A percentile compares a stretch with the other conserved stretches of the same genome.
Evolutionary conservation across 1,140 invertebrate species (phyloP).

Genomic region (Drosophila novamexicana): DNA sequence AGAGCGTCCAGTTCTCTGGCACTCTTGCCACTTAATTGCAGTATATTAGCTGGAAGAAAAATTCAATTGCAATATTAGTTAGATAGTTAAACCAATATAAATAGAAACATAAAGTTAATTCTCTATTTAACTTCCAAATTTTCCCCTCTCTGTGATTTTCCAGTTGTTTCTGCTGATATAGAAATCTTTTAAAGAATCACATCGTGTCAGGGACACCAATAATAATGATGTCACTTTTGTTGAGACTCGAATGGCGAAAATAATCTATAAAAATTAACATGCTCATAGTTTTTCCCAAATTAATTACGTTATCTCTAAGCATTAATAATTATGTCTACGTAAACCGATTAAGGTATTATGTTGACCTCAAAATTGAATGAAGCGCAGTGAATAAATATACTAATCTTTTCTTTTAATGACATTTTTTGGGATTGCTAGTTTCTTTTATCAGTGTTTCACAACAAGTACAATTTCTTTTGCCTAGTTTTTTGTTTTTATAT

Average conservation of each 20-base stretch:
- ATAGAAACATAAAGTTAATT: background rate
- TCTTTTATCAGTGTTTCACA: constrained; percentile 4
- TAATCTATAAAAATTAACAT: constrained; percentile 15
- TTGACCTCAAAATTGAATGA: constrained; percentile 10
- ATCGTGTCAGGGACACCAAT: background rate
- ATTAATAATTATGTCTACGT: constrained; percentile 9
- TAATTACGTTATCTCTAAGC: constrained; percentile 29
- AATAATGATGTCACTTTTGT: constrained; percentile 39
- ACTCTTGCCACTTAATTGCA: constrained; percentile 63
- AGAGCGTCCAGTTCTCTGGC: constrained; percentile 59
- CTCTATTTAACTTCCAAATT: background rate
- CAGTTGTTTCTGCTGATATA: background rate
- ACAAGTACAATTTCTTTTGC: no score
- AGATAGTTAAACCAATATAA: no score
- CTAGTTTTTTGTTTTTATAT: background rate
- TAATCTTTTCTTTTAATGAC: constrained; percentile 17
- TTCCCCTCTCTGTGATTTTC: background rate
- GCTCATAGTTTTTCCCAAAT: constrained; percentile 24
- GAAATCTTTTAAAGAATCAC: background rate
- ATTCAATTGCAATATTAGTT: background rate
- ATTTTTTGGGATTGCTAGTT: background rate
- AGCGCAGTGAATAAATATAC: constrained; percentile 2
- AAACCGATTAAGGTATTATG: constrained; percentile 35
- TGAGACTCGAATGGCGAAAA: background rate
- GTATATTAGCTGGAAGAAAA: constrained; percentile 54